Evolutionary conservation across 2,888 invertebrate genomes (phyloP), one percentile per base, ranked within the genome.

Genomic region (Acanthosoma haemorrhoidale): DNA sequence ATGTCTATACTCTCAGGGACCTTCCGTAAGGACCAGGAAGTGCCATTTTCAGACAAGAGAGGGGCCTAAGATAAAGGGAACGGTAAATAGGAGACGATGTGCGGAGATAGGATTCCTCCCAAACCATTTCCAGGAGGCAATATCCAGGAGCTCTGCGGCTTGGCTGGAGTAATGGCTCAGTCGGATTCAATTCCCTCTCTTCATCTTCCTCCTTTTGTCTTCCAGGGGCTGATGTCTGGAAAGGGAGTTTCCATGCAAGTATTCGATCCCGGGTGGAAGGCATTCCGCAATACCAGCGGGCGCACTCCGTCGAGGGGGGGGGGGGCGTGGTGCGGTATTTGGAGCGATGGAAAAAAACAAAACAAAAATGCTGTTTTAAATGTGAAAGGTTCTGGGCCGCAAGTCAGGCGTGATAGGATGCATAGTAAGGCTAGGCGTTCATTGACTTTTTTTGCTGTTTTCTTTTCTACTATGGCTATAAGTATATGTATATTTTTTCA

Each of bases 71-170:
- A 51, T 25, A 16, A n/a, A 25, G 21, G 5, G 13, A 1, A 51
- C 25, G 1, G 25, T 51, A 43, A 43, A 41, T 41, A 41, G 15
- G 41, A n/a, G n/a, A 41, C 2, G 43, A 18, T 5, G 13, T 13
- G 2, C 1, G 21, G 11, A 43, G 21, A 43, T 25, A n/a, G 51
- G 13, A 51, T 51, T 51, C 51, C 51, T 25, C 25, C n/a, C 21
- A 51, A 25, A 51, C 51, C 21, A 51, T 51, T 25, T 51, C 25
- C 51, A 51, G 51, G n/a, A n/a, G 6, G 25, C 51, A 25, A 51
- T 51, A 51, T 51, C n/a, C n/a, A 51, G 43, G n/a, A 43, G 51
- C 51, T n/a, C n/a, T 51, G 51, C 25, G 51, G 51, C 51, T 25
- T n/a, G 25, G n/a, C 21, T 51, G 25, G 51, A 13, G n/a, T 51